Evolutionary conservation across 2,888 invertebrate species (phyloP).

Genomic region (Phaedon cochleariae): DNA sequence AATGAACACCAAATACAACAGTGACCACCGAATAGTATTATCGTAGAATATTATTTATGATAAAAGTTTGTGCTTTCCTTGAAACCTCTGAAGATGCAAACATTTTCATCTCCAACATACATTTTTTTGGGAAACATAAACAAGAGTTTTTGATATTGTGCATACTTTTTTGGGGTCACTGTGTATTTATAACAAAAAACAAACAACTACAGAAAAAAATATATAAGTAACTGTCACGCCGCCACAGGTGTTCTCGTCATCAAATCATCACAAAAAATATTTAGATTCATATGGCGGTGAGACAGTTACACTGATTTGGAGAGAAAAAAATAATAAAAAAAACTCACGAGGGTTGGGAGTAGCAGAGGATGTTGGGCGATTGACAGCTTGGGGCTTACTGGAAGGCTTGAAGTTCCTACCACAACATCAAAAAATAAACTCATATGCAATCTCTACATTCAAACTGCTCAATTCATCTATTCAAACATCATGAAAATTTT

Average conservation of each 20-base stretch:
- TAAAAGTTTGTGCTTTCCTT: no score
- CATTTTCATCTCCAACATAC: no score
- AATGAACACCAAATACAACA: no score
- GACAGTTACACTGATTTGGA: slow-evolving; percentile 23
- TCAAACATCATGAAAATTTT: no score
- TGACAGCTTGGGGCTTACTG: slow-evolving; percentile 61
- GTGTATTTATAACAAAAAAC: neutral
- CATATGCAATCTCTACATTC: slow-evolving; percentile 35
- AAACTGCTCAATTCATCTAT: neutral
- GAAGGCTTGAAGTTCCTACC: slow-evolving; percentile 72
- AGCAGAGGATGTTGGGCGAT: slow-evolving; percentile 61
- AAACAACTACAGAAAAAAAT: neutral
- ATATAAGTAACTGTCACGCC: neutral
- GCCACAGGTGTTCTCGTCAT: neutral
- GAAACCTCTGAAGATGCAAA: no score
- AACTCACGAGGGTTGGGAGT: slow-evolving; percentile 63
- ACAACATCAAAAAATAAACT: slow-evolving; percentile 49
- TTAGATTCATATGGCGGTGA: neutral
- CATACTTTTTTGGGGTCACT: no score
- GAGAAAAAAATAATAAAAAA: slow-evolving; percentile 49
- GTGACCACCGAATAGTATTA: no score
- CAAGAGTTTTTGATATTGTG: no score
- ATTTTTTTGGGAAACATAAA: no score
- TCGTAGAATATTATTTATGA: no score
- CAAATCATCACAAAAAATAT: no score